Evolutionary conservation across 1,140 invertebrate genomes (phyloP).

Genomic region (Diabrotica virgifera): DNA sequence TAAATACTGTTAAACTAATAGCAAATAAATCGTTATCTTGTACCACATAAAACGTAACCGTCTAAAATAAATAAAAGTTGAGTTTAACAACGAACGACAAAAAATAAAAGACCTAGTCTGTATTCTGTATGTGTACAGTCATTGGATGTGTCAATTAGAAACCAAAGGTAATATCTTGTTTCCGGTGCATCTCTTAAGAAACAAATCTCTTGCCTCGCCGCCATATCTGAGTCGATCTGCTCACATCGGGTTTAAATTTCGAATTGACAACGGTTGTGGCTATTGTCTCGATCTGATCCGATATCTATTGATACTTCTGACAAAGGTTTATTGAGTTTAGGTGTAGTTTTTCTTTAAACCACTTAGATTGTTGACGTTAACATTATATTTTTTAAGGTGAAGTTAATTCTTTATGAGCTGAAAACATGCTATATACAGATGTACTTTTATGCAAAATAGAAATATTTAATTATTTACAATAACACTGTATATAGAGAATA

Average conservation of each 20-base stretch:
- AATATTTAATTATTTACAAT: no score
- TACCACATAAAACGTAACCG: no score
- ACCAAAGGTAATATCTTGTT: conserved; percentile 34
- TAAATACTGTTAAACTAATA: no score
- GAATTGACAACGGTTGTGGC: conserved; percentile 23
- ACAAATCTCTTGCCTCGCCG: conserved; percentile 5
- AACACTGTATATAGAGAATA: no score
- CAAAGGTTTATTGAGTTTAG: background rate
- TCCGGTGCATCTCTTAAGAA: conserved; percentile 19
- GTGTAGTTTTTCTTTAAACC: background rate
- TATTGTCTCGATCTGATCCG: conserved; percentile 18
- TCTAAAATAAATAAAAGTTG: no score
- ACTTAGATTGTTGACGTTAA: background rate
- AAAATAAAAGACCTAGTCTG: no score
- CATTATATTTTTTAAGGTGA: no score
- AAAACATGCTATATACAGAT: no score
- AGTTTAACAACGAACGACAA: no score
- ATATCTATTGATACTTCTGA: background rate
- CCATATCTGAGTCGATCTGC: conserved; percentile 27
- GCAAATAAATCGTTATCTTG: no score
- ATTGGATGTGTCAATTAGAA: conserved; percentile 33
- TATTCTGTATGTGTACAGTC: conserved; percentile 8
- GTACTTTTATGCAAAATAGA: no score
- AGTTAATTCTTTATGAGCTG: no score
- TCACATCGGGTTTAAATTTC: conserved; percentile 30